Percentiles rank a stretch among this genome's conserved stretches.
phyloP scores from a whole-genome alignment of 2,888 invertebrate species.

The Auanema sp. region DNA sequence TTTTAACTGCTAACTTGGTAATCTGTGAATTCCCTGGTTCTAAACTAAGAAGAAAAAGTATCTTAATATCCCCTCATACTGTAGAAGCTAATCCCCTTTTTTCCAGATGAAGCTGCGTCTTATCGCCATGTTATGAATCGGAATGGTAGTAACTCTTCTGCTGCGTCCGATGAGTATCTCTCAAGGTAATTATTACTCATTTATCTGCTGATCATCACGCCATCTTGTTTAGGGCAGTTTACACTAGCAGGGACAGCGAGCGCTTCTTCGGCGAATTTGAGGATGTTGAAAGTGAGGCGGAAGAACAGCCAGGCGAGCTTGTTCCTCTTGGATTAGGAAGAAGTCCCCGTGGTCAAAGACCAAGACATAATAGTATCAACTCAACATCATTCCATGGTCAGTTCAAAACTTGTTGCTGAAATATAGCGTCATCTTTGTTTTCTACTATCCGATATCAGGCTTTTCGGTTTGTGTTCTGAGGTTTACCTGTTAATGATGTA shows the following conservation, averaged over 20 bases:
- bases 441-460: too few species aligned
- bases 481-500: too few species aligned
- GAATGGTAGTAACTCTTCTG: neutral
- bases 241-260: constrained; percentile 35
- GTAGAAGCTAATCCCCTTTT: too few species aligned
- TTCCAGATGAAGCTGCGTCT: neutral
- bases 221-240: constrained; percentile 13
- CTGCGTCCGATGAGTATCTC: neutral
- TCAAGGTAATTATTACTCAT: constrained; percentile 1
- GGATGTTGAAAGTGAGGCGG: constrained; percentile 24
- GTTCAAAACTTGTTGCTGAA: neutral
- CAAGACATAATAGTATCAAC: constrained; percentile 68
- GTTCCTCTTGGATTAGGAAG: constrained; percentile 26
- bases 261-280: constrained; percentile 25
- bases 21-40: neutral
- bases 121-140: constrained; percentile 1
- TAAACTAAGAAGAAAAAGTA: too few species aligned
- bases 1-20: neutral
- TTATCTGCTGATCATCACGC: neutral
- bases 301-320: constrained; percentile 27
- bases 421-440: too few species aligned
- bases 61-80: too few species aligned
- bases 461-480: too few species aligned
- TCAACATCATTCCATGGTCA: constrained; percentile 17
- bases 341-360: constrained; percentile 70